Percentiles rank a stretch among this genome's conserved stretches.
Conservation (phyloP, 1,140 invertebrate species). For the Tetraneura akinire region DNA sequence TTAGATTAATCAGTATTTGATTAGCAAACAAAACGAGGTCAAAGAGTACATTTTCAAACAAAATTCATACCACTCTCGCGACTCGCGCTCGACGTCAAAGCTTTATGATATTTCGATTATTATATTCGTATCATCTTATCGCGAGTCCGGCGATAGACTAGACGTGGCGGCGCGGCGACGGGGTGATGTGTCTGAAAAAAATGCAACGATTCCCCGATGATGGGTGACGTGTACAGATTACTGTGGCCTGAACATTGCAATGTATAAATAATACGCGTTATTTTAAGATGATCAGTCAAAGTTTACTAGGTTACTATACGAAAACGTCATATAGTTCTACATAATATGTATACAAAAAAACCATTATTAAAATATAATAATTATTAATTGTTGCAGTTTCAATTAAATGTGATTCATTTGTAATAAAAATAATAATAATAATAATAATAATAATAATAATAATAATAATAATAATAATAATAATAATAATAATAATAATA, state of each 20-base stretch:
- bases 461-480: too few species aligned
- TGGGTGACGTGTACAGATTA: not conserved
- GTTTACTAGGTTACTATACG: constrained; percentile 2
- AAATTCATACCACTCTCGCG: not conserved
- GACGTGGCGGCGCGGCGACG: not conserved
- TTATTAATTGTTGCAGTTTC: too few species aligned
- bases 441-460: too few species aligned
- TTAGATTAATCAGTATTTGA: not conserved
- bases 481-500: too few species aligned
- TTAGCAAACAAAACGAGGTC: not conserved
- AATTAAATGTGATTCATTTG: too few species aligned
- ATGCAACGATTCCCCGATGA: not conserved
- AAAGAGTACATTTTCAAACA: not conserved
- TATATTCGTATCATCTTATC: not conserved
- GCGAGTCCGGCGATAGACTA: not conserved
- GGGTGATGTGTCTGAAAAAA: not conserved
- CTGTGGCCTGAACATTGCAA: not conserved
- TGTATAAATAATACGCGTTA: not conserved
- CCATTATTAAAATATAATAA: too few species aligned
- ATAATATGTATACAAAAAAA: too few species aligned
- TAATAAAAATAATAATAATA: too few species aligned
- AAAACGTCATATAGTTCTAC: not conserved
- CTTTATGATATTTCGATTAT: not conserved
- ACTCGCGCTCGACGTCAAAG: not conserved
- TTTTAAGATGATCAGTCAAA: not conserved